These are phyloP conservation scores for Solea senegalensis DNA, from an alignment of 2,113 vertebrate genomes.

Conservation along the genomic window DNA sequence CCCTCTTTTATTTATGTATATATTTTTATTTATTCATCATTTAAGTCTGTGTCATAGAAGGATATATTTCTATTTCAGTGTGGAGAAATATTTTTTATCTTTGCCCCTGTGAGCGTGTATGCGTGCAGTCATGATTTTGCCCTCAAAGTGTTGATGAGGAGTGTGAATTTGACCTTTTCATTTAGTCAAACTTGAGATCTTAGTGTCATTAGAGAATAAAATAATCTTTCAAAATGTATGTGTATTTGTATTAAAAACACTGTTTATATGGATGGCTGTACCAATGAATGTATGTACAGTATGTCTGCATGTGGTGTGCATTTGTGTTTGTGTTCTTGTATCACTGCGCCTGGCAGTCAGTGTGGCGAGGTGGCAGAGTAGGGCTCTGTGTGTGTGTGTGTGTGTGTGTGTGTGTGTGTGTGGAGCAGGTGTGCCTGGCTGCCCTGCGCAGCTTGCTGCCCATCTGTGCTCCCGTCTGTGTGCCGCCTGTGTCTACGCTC, in stretches of 20 bases:
- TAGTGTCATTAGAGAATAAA: constrained; percentile 1
- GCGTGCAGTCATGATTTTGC: constrained; percentile 27
- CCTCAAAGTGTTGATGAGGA: constrained; percentile 28
- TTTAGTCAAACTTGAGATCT: constrained; percentile 25
- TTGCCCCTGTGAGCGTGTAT: constrained; percentile 1
- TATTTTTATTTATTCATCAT: constrained; percentile 54
- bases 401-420: constrained; percentile 44
- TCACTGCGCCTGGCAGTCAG: constrained; percentile 66
- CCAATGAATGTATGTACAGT: neutral
- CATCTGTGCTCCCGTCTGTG: constrained; percentile 86
- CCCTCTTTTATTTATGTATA: constrained; percentile 54
- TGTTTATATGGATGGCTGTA: constrained; percentile 11
- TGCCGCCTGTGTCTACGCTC: constrained; percentile 80
- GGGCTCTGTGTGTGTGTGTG: constrained; percentile 39
- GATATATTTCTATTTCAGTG: constrained; percentile 49
- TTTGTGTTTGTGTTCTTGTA: constrained; percentile 63
- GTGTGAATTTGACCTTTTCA: constrained; percentile 55
- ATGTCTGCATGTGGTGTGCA: constrained; percentile 43
- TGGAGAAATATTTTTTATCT: constrained; percentile 33
- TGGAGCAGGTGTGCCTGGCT: constrained; percentile 83
- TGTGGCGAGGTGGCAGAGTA: constrained; percentile 69
- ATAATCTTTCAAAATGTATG: neutral
- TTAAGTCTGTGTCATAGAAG: constrained; percentile 55
- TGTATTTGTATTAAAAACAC: neutral
- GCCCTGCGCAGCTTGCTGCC: constrained; percentile 84